A percentile compares a stretch with the other conserved stretches of the same genome.
Conservation (phyloP, 2,888 invertebrate species). For the Drosophila prolongata region DNA sequence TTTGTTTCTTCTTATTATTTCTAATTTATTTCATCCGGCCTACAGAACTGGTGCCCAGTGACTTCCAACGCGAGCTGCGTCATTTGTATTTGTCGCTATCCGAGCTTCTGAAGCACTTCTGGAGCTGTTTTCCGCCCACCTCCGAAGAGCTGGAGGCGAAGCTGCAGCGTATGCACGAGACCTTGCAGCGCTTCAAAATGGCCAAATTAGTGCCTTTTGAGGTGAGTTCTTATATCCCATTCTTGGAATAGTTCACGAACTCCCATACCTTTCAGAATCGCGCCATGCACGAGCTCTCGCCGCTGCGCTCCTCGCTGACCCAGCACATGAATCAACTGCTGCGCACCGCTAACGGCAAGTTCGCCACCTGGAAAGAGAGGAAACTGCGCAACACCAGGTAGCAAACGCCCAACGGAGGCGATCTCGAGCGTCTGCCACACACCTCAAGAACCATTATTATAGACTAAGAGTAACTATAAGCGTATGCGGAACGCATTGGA, state of each 20-base stretch:
- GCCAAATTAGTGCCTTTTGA: slow-evolving; percentile 94
- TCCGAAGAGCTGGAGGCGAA: slow-evolving; percentile 91
- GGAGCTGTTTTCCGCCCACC: slow-evolving; percentile 95
- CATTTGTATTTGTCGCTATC: slow-evolving; percentile 93
- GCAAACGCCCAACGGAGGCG: slow-evolving; percentile 55
- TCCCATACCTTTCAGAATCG: slow-evolving; percentile 87
- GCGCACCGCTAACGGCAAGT: slow-evolving; percentile 93
- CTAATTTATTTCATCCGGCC: too few relatives aligned
- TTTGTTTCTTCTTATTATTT: not conserved
- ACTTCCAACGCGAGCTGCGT: slow-evolving; percentile 93
- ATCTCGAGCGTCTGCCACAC: slow-evolving; percentile 31
- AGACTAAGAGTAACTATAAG: slow-evolving; percentile 31
- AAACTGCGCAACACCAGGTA: slow-evolving; percentile 86
- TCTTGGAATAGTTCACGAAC: not conserved
- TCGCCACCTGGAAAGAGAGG: slow-evolving; percentile 93
- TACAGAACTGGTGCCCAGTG: slow-evolving; percentile 92
- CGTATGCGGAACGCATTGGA: slow-evolving; percentile 33
- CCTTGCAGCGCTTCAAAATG: slow-evolving; percentile 93
- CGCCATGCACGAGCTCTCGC: slow-evolving; percentile 91
- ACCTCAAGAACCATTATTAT: slow-evolving; percentile 43
- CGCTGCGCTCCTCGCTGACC: slow-evolving; percentile 91
- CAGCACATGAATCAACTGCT: slow-evolving; percentile 95
- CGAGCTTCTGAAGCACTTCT: slow-evolving; percentile 96
- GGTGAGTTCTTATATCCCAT: slow-evolving; percentile 84
- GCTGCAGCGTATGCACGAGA: slow-evolving; percentile 94